A percentile compares a stretch with the other conserved stretches of the same genome.
These are phyloP conservation scores for Nineta flava DNA, from an alignment of 2,888 invertebrate genomes.

Conservation along the genomic window DNA sequence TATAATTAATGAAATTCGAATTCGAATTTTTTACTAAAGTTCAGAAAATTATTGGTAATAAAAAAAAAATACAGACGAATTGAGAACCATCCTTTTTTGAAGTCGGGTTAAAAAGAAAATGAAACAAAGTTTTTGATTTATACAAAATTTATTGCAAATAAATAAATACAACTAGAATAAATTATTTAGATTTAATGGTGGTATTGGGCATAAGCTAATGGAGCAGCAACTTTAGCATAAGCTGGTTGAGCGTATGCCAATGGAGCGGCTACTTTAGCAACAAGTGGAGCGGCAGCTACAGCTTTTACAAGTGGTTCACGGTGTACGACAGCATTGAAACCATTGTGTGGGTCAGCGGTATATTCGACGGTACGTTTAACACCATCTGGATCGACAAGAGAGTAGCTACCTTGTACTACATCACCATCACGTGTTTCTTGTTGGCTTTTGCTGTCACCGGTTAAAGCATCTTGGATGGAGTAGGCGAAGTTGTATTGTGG, in stretches of 20 bases:
- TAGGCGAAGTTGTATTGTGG: slow-evolving; percentile 34
- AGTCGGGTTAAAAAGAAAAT: too few relatives aligned
- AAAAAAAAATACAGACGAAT: too few relatives aligned
- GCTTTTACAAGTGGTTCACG: slow-evolving; percentile 30
- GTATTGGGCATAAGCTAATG: slow-evolving; percentile 8
- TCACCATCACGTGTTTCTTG: slow-evolving; percentile 36
- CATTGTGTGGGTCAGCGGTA: slow-evolving; percentile 42
- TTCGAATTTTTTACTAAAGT: too few relatives aligned
- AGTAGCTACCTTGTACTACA: slow-evolving; percentile 40
- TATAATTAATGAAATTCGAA: too few relatives aligned
- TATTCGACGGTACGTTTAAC: slow-evolving; percentile 36
- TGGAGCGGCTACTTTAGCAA: slow-evolving; percentile 8
- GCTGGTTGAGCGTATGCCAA: slow-evolving; percentile 12
- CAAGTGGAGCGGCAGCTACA: slow-evolving; percentile 13
- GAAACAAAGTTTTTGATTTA: too few relatives aligned
- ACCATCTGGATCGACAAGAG: slow-evolving; percentile 38
- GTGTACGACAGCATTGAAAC: slow-evolving; percentile 47
- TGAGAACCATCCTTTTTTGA: too few relatives aligned
- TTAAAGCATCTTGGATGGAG: slow-evolving; percentile 31
- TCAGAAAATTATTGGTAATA: too few relatives aligned
- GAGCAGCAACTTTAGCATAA: slow-evolving; percentile 1
- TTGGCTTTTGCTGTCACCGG: slow-evolving; percentile 34
- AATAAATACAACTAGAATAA: not conserved
- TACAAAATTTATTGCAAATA: not conserved
- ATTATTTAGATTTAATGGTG: not conserved